A percentile compares a stretch with the other conserved stretches of the same genome.
Evolutionary conservation across 2,888 invertebrate genomes (phyloP).

Genomic region (Apamea monoglypha): DNA sequence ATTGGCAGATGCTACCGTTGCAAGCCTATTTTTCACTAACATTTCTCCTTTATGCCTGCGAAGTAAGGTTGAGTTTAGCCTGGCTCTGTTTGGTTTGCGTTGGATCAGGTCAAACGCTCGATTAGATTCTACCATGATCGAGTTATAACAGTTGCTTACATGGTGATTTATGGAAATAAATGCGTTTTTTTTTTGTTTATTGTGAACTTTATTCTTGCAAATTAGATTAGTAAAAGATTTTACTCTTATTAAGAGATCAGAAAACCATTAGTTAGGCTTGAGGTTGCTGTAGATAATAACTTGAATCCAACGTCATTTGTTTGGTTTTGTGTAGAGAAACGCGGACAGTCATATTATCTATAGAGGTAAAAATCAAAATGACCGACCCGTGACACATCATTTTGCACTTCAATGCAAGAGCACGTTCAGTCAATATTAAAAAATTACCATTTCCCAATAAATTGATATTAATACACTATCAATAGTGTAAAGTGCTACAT

Average conservation of each 20-base stretch:
- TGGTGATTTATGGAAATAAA: constrained; percentile 59
- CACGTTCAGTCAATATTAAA: constrained; percentile 47
- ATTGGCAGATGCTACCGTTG: constrained; percentile 77
- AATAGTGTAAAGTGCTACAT: constrained; percentile 47
- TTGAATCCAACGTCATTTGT: not conserved
- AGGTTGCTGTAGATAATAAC: no score
- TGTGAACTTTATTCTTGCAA: not conserved
- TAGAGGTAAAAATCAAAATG: not conserved
- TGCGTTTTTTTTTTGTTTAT: not conserved
- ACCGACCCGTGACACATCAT: not conserved
- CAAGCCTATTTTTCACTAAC: constrained; percentile 53
- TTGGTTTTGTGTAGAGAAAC: not conserved
- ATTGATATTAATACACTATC: constrained; percentile 49
- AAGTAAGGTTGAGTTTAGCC: constrained; percentile 60
- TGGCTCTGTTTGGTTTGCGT: constrained; percentile 21
- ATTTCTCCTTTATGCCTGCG: constrained; percentile 35
- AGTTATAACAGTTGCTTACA: constrained; percentile 71
- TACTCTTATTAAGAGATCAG: not conserved
- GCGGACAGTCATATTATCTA: not conserved
- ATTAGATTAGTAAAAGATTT: not conserved
- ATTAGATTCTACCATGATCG: constrained; percentile 78
- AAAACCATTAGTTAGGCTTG: not conserved
- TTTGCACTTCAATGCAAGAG: constrained; percentile 16
- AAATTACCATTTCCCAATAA: constrained; percentile 45
- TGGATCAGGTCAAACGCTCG: constrained; percentile 72